A percentile compares a stretch with the other conserved stretches of the same genome.
These are phyloP conservation scores for Watsonalla cultraria DNA, from an alignment of 2,888 invertebrate species.

Conservation along the genomic window DNA sequence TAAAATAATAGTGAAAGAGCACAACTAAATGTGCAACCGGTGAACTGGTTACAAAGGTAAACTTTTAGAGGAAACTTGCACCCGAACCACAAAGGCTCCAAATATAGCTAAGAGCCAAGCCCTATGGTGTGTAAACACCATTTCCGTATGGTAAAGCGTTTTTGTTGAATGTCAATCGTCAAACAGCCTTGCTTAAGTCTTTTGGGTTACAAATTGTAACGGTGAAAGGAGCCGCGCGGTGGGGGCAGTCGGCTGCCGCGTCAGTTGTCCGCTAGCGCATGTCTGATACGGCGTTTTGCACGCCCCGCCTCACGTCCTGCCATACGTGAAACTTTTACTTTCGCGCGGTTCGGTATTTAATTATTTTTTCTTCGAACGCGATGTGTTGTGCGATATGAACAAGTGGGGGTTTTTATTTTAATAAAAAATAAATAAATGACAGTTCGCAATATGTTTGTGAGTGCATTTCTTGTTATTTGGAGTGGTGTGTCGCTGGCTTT, in stretches of 20 bases:
- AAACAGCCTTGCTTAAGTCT: constrained; percentile 72
- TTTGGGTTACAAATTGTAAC: constrained; percentile 68
- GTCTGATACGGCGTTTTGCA: constrained; percentile 22
- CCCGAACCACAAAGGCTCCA: constrained; percentile 12
- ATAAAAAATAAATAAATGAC: constrained; percentile 28
- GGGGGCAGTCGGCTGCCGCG: constrained; percentile 21
- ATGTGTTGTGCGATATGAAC: constrained; percentile 48
- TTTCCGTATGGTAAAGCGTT: constrained; percentile 63
- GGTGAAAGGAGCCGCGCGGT: constrained; percentile 52
- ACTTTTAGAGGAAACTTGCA: constrained; percentile 1
- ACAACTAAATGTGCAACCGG: neutral
- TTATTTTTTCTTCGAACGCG: constrained; percentile 21
- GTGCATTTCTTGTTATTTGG: constrained; percentile 64
- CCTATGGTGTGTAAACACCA: constrained; percentile 32
- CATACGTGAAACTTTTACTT: constrained; percentile 51
- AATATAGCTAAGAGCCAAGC: constrained; percentile 18
- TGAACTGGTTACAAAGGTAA: neutral
- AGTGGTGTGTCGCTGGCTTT: constrained; percentile 61
- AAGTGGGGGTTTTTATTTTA: constrained; percentile 42
- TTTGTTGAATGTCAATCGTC: constrained; percentile 75
- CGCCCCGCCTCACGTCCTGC: constrained; percentile 13
- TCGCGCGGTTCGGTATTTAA: constrained; percentile 45
- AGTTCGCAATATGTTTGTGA: constrained; percentile 63
- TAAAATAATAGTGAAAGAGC: too few relatives aligned
- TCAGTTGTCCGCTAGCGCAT: constrained; percentile 45